These are phyloP conservation scores for Mya arenaria DNA, from an alignment of 1,140 invertebrate genomes.

Conservation along the genomic window DNA sequence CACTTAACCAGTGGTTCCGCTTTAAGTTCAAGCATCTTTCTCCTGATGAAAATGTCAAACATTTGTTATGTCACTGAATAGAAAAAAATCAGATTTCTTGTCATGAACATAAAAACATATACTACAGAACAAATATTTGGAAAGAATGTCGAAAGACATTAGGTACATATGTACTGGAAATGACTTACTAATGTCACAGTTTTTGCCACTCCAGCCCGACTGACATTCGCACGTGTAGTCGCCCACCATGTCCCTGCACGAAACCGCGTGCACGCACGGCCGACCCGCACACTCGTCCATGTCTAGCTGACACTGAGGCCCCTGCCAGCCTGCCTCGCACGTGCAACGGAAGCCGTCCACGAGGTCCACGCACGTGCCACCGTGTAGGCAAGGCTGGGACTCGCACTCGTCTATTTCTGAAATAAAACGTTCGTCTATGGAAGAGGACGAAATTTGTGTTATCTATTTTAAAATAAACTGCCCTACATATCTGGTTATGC, in stretches of 20 bases:
- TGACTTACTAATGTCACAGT: conserved; percentile 77
- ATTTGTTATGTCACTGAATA: no score
- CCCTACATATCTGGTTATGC: no score
- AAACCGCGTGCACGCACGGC: conserved; percentile 77
- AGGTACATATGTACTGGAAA: background rate
- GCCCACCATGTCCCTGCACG: conserved; percentile 73
- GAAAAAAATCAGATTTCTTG: no score
- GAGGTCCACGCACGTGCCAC: conserved; percentile 93
- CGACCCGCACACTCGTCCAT: conserved; percentile 76
- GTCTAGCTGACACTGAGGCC: conserved; percentile 77
- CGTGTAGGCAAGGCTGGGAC: conserved; percentile 91
- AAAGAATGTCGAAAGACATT: no score
- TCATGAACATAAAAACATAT: no score
- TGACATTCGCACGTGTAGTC: conserved; percentile 77
- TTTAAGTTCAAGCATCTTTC: no score
- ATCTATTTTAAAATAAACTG: no score
- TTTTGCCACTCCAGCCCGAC: conserved; percentile 77
- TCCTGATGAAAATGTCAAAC: no score
- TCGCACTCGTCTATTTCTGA: conserved; percentile 88
- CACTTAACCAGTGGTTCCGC: no score
- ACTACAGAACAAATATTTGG: no score
- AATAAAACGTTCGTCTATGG: no score
- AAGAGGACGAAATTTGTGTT: no score
- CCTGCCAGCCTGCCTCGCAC: conserved; percentile 88
- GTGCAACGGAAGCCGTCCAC: conserved; percentile 84